Base-by-base conservation (phyloP, 2,113 vertebrate genomes). In the Peromyscus polionotus region DNA sequence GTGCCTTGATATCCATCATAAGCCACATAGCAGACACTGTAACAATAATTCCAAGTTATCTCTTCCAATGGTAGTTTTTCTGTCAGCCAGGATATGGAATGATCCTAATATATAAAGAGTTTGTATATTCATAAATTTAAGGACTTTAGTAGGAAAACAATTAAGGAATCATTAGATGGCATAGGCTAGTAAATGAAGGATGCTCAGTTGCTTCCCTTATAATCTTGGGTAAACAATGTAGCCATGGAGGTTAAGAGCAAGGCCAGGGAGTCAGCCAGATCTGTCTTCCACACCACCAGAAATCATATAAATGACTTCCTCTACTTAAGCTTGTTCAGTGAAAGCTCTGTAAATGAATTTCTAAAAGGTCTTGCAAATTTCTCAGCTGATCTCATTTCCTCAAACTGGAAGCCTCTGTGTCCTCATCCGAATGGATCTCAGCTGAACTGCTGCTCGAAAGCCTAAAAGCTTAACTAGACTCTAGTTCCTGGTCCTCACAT, bases 11-110 rank as follows among this genome's bases (percentile, higher is more conserved):
- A 12, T 7, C 9, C 28, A 20, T 17, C 84, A 83, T 51, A 81
- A 14, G 19, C 0, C 36, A 22, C 12, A 5, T 28, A 24, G 7
- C 3, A 4, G 3, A 31, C 6, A 9, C 13, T 33, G 0, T 16
- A 26, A 12, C 45, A n/a, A 31, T 17, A 36, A 22, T 22, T 17
- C 70, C 6, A 4, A n/a, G 28, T 7, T 7, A 45, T 63, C 28
- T 63, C 36, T 28, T 8, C 4, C 70, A 86, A 14, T 9, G 7
- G 0, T 39, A 91, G 26, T 13, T 31, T 14, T 14, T 42, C 14
- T 26, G 14, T 61, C 31, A 68, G 5, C 17, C 45, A 11, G 0
- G 14, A 4, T 1, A 63, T 39, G 76, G 26, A 73, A 81, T 26
- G 45, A 54, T 5, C 33, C 57, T 68, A 48, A 33, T 36, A 11